Evolutionary conservation across 2,797 vertebrate species (phyloP), one percentile per base, ranked within the genome.

Genomic region (Smutsia gigantea): DNA sequence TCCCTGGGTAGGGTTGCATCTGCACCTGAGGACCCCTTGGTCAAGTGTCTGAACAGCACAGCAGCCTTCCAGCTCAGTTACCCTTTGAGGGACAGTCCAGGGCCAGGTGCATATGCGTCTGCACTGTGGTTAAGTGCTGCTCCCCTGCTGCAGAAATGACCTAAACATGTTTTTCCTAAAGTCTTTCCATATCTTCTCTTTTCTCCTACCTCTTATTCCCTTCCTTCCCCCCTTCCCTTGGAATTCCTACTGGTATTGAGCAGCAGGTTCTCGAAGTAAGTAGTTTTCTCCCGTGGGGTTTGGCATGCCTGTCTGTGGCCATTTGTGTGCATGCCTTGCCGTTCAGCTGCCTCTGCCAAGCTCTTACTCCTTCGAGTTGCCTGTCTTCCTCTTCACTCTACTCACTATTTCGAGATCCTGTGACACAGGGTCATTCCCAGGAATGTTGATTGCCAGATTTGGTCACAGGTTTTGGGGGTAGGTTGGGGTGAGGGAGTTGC

Each of bases 261-360:
- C 99, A 99, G 99, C 99, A 99, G 99, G 99, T 99, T 98, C 99
- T 99, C 98, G 99, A 99, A 99, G 99, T 99, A 99, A 99, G 99
- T 99, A 98, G 97, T 93, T 72, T 95, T 57, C 89, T 96, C 68
- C 53, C n/a, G 96, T 96, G 82, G 82, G 93, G 79, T 87, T 97
- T 90, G 95, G 96, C 98, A 96, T 74, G 95, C 61, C 10, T 0
- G 14, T 13, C 95, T 96, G 87, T 97, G 57, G 37, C 75, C 95
- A 59, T 97, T 77, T 53, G 95, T 89, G 49, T 98, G 98, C 98
- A 98, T 98, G 98, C 83, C 79, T 75, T 93, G 49, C 95, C 42
- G 1, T 95, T 72, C 69, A 15, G 0, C 84, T 69, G 18, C 89
- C 88, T 84, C 84, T 92, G 19, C 93, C 85, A 39, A 53, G 53